Conservation (phyloP, 1,140 invertebrate genomes). For the Anthonomus grandis region DNA sequence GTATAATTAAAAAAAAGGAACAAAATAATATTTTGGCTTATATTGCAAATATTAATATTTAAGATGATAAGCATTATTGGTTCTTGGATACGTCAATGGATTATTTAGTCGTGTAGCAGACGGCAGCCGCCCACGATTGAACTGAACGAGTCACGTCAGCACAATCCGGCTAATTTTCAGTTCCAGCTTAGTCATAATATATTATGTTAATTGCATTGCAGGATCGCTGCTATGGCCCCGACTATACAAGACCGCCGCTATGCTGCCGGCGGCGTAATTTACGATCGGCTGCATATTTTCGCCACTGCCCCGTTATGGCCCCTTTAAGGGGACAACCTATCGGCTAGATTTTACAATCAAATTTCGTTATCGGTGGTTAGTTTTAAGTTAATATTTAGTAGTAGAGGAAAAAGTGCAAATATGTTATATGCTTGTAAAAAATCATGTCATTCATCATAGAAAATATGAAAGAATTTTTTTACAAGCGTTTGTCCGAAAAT, state of each 20-base stretch:
- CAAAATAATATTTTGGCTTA: too few species aligned
- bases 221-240: too few species aligned
- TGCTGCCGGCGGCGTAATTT: constrained; percentile 36
- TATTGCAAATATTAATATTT: too few species aligned
- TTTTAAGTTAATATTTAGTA: neutral
- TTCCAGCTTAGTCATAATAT: constrained; percentile 41
- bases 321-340: neutral
- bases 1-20: too few species aligned
- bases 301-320: constrained; percentile 1
- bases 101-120: too few species aligned
- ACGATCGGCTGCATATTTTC: constrained; percentile 26
- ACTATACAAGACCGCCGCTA: too few species aligned
- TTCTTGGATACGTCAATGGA: too few species aligned
- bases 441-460: neutral
- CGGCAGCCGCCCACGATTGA: constrained; percentile 30
- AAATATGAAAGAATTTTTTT: neutral
- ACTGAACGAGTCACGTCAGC: constrained; percentile 32
- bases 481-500: too few species aligned
- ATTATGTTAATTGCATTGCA: constrained; percentile 42
- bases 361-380: too few species aligned
- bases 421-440: neutral
- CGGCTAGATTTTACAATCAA: too few species aligned
- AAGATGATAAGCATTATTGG: too few species aligned
- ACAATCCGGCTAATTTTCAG: constrained; percentile 39
- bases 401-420: neutral